Evolutionary conservation across 1,140 invertebrate genomes (phyloP), one percentile per base, ranked within the genome.

Genomic region (Philotrypesis tridentata): DNA sequence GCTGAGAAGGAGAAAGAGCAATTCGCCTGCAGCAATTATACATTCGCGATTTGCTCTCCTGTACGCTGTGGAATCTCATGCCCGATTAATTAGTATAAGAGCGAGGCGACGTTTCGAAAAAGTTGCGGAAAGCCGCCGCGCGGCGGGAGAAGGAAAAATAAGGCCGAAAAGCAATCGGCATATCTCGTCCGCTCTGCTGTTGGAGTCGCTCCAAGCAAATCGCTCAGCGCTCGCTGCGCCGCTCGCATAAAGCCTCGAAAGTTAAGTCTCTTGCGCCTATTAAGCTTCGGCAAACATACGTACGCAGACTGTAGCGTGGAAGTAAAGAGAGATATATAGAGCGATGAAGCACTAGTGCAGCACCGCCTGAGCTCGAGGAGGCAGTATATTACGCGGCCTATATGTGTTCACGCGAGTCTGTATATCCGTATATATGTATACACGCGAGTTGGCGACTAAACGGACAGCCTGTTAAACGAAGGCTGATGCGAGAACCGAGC

Each of bases 381-480:
- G 68, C n/a, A 23, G n/a, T 73, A 55, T 43, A 73, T 73, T n/a
- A 29, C 75, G 0, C 75, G 23, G 37, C 75, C 43, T 55, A 55
- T 6, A 55, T 11, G 9, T 37, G 48, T 77, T 43, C 12, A 37
- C 23, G 11, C 5, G 71, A 65, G 7, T 17, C 8, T 37, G 43
- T 55, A 12, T 63, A 23, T 25, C 2, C 5, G 29, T 31, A 60
- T 21, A 67, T 68, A 76, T 11, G 21, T 25, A 67, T 77, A 67
- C 6, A 29, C 23, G n/a, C 5, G 60, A 73, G 7, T 9, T 17
- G 31, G 48, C 29, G 37, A 31, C 31, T 71, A 82, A 77, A 72
- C 31, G 67, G 55, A 2, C n/a, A 27, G 31, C 17, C 21, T 77
- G 74, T 82, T 82, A 61, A 71, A 82, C 23, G 63, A 72, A 67